A percentile compares a stretch with the other conserved stretches of the same genome.
These are phyloP conservation scores for Reticulitermes lucifugus DNA, from an alignment of 2,888 invertebrate species.

Conservation along the genomic window DNA sequence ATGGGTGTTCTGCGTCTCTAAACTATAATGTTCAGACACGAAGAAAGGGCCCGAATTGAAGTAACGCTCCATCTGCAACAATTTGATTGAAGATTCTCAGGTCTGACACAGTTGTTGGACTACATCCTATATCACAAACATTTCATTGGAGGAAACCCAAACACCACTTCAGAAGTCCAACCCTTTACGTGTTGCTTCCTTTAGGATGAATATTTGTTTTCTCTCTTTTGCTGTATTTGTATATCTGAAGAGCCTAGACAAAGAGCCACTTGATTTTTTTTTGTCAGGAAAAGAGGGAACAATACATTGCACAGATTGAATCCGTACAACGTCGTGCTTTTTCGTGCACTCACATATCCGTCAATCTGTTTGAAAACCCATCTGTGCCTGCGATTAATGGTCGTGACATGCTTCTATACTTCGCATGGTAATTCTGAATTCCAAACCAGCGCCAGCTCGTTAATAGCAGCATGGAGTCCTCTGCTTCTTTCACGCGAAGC, in stretches of 20 bases:
- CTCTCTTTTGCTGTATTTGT: background rate
- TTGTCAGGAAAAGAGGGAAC: background rate
- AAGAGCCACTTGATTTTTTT: conserved; percentile 13
- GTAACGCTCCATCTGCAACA: too few species aligned
- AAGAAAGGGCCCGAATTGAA: too few species aligned
- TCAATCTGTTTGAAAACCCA: conserved; percentile 6
- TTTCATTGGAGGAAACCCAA: conserved; percentile 37
- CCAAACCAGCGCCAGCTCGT: conserved; percentile 13
- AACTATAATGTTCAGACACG: too few species aligned
- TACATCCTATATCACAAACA: background rate
- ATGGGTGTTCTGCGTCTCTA: too few species aligned
- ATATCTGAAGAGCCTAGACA: conserved; percentile 3
- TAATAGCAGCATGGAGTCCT: background rate
- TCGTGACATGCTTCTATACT: conserved; percentile 23
- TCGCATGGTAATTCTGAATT: conserved; percentile 15
- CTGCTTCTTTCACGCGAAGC: background rate
- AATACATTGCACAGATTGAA: background rate
- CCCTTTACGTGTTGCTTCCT: conserved; percentile 46
- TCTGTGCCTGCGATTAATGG: conserved; percentile 18
- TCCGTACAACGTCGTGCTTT: background rate
- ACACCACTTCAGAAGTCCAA: conserved; percentile 35
- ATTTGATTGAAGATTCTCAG: background rate
- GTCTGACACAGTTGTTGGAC: background rate
- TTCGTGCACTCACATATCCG: conserved; percentile 11
- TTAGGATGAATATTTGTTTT: background rate